Evolutionary conservation across 2,888 invertebrate genomes (phyloP).

Genomic region (Eumacrocentrus americanus): DNA sequence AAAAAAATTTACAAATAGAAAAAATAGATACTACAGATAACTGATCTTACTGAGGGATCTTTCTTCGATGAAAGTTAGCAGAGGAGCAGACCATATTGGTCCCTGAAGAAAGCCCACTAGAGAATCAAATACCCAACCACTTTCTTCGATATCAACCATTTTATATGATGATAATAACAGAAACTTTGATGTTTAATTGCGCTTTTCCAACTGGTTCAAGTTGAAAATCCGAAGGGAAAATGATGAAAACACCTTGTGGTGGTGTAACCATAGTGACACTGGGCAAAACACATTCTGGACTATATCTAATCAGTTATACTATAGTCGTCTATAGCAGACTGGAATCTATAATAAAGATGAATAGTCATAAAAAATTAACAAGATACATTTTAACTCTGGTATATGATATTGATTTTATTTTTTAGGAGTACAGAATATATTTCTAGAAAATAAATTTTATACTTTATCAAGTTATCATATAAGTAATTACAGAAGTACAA

Average conservation of each 20-base stretch:
- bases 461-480: too few species aligned
- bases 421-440: too few species aligned
- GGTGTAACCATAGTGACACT: conserved; percentile 41
- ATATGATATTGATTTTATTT: too few species aligned
- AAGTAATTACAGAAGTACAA: too few species aligned
- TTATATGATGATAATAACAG: conserved; percentile 3
- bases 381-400: too few species aligned
- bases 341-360: background rate
- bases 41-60: conserved; percentile 78
- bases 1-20: background rate
- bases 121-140: conserved; percentile 91
- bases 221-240: conserved; percentile 21
- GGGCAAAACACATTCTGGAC: conserved; percentile 35
- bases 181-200: background rate
- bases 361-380: background rate
- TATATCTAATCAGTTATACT: background rate
- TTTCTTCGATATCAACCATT: conserved; percentile 65
- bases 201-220: background rate
- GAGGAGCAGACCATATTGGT: conserved; percentile 90
- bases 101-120: conserved; percentile 89
- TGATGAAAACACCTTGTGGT: conserved; percentile 18
- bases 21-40: too few species aligned
- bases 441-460: too few species aligned
- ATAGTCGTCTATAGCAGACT: background rate
- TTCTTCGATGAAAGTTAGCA: conserved; percentile 90